These are phyloP conservation scores for Aselliscus stoliczkanus DNA, from an alignment of 2,797 vertebrate species.

Conservation along the genomic window DNA sequence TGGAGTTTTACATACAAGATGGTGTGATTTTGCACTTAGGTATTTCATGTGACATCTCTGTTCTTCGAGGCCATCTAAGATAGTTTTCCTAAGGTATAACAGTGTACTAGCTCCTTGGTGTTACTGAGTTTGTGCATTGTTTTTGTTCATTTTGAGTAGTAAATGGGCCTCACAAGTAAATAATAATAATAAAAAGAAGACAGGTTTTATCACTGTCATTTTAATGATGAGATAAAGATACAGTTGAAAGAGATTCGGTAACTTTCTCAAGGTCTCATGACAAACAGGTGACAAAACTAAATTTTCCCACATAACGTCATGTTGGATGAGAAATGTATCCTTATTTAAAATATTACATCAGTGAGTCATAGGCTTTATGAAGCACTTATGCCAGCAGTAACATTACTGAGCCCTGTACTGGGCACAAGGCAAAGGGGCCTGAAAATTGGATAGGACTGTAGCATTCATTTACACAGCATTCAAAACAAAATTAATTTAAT, in stretches of 20 bases:
- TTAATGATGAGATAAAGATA: slow-evolving; percentile 37
- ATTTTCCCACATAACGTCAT: slow-evolving; percentile 37
- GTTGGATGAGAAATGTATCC: slow-evolving; percentile 22
- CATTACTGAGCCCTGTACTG: not conserved
- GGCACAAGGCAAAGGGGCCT: not conserved
- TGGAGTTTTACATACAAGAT: not conserved
- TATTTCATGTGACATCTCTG: not conserved
- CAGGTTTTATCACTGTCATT: slow-evolving; percentile 41
- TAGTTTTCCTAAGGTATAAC: not conserved
- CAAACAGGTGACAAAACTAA: slow-evolving; percentile 33
- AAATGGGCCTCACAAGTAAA: not conserved
- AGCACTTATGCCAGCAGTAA: not conserved
- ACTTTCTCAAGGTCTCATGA: slow-evolving; percentile 36
- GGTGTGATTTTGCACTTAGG: not conserved
- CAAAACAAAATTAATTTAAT: slow-evolving; percentile 27
- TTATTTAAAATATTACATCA: slow-evolving; percentile 51
- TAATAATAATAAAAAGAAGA: not conserved
- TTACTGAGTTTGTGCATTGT: not conserved
- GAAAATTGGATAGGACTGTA: not conserved
- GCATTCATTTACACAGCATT: not conserved
- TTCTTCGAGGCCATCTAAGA: not conserved
- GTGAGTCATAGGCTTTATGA: not conserved
- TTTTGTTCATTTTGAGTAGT: slow-evolving; percentile 39
- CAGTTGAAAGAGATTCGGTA: slow-evolving; percentile 25
- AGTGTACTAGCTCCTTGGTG: not conserved